Evolutionary conservation across 1,140 invertebrate species (phyloP), one percentile per base, ranked within the genome.

Genomic region (Drosophila mauritiana): DNA sequence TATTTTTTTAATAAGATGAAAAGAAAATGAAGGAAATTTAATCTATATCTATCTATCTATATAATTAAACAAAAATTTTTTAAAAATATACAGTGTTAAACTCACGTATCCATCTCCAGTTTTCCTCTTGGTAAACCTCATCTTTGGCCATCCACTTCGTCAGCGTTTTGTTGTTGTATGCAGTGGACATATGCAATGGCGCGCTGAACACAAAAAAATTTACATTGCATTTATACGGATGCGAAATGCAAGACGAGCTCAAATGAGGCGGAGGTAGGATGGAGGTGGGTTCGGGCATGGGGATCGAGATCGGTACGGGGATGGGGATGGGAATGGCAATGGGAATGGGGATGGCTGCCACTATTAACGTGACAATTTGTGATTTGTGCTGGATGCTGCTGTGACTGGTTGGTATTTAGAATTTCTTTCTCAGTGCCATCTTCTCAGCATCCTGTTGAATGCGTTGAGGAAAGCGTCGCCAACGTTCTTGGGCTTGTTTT

Each of bases 351-450:
- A 51, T 63, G 63, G 74, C 74, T 63, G 68, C 84, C 78, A 89
- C 84, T 89, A 89, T 89, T 89, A 89, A 89, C 84, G 84, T 89
- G 84, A 89, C 85, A 89, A 89, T 89, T 89, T 89, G 84, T 89
- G 84, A 89, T 89, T 89, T 89, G 84, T 89, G 85, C 84, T 78
- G 69, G 42, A 40, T 49, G 43, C 68, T 69, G 63, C 64, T 68
- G 55, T 54, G 67, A 62, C 74, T 84, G 79, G 74, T 74, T 90
- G 84, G 84, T 89, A 89, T 89, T 89, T 89, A 89, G 84, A 89
- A 89, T 90, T 80, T 83, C 78, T 89, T 89, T 62, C 79, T 69
- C 82, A 78, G 63, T 77, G 62, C 40, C 51, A 67, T 70, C 75
- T 27, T 46, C 55, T 13, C 59, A 45, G 73, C 62, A 73, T 74